Percentiles rank a stretch among this genome's conserved stretches.
Evolutionary conservation across 2,888 invertebrate species (phyloP).

Genomic region (Nysson spinosus): DNA sequence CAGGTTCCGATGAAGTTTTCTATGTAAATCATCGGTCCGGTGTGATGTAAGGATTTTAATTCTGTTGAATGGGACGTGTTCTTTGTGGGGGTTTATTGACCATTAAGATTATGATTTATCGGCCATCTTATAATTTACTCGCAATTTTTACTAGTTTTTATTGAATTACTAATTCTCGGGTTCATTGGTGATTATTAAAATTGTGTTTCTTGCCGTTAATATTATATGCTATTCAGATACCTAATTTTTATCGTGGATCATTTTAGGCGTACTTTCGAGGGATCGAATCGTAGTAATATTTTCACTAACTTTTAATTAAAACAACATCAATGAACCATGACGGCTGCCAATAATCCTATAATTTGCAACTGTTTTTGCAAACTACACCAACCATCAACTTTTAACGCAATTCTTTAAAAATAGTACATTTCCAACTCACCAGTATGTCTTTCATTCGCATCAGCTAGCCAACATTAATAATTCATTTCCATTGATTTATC

Average conservation of each 20-base stretch:
- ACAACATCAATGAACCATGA: conserved; percentile 19
- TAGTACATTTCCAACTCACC: too few relatives aligned
- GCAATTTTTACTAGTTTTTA: background rate
- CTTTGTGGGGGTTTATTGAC: background rate
- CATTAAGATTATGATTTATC: background rate
- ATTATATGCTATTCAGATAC: too few relatives aligned
- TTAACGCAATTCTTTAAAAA: too few relatives aligned
- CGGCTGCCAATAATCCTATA: background rate
- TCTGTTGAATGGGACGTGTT: background rate
- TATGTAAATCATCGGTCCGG: conserved; percentile 16
- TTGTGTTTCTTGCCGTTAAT: too few relatives aligned
- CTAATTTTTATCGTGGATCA: too few relatives aligned
- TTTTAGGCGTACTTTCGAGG: too few relatives aligned
- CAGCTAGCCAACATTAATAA: too few relatives aligned
- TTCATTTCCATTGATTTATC: background rate
- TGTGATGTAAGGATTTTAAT: background rate
- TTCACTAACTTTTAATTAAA: background rate
- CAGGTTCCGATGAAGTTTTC: conserved; percentile 5
- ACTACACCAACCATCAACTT: too few relatives aligned
- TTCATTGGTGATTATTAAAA: too few relatives aligned
- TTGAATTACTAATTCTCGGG: too few relatives aligned
- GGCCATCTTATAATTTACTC: background rate
- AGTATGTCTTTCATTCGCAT: too few relatives aligned
- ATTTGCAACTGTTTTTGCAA: background rate
- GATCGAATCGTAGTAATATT: too few relatives aligned